Evolutionary conservation across 2,888 invertebrate genomes (phyloP), one percentile per base, ranked within the genome.

Genomic region (Heteropelma amictum): DNA sequence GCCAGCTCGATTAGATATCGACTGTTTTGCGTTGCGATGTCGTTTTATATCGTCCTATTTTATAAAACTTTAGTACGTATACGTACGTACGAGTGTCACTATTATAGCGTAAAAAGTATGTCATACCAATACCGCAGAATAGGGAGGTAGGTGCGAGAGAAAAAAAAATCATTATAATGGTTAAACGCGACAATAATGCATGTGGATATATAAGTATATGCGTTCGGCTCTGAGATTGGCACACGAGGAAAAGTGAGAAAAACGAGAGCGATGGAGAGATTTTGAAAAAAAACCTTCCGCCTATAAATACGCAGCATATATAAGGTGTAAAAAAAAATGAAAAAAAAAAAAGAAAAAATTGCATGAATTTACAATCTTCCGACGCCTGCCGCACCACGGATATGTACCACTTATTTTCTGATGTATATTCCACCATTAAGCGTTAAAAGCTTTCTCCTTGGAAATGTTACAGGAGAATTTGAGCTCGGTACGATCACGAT

Each of bases 151-250:
- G 53, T 45, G 30, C 17, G 17, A 35, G 56, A 21, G 35, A 21
- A 61, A 69, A 73, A 72, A 74, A 74, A 74, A 70, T 70, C 70
- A 70, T 74, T 60, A 74, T 65, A 65, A 64, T 65, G 63, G 65
- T 60, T 28, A 35, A 58, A 69, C 58, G 64, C 49, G 56, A 56
- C 42, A 49, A 69, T 63, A n/a, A 26, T 64, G 64, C 23, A 47
- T 35, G 17, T 23, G 23, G 23, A 8, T 26, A 21, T 45, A 26
- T 40, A 38, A 14, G 23, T 14, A 19, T 35, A 21, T 21, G 28
- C 21, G 35, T 38, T 8, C 14, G 14, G 63, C 28, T 51, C 42
- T 56, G 49, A 42, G 72, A 68, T 61, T 47, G 54, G 51, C 54
- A 68, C 54, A 67, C 58, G 47, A 54, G 38, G 12, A 8, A 30